Conservation (phyloP, 1,140 invertebrate genomes). For the Atopsyche davidsoni region DNA sequence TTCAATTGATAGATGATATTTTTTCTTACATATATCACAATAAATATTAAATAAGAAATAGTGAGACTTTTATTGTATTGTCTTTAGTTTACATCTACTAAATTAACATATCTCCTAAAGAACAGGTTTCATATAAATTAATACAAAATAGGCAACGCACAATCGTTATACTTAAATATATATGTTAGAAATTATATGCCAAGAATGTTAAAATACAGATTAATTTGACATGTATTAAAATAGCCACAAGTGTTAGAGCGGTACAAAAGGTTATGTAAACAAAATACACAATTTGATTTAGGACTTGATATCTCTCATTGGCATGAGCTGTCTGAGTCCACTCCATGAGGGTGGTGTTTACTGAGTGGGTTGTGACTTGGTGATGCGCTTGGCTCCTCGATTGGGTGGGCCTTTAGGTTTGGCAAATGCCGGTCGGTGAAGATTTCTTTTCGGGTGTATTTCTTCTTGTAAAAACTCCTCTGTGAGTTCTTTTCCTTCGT, state of each 20-base stretch:
- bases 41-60: too few relatives aligned
- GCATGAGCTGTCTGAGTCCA: constrained; percentile 5
- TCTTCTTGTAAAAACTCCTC: constrained; percentile 88
- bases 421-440: constrained; percentile 85
- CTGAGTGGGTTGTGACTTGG: constrained; percentile 55
- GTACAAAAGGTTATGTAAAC: constrained; percentile 12
- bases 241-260: neutral
- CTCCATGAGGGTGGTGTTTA: too few relatives aligned
- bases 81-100: too few relatives aligned
- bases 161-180: neutral
- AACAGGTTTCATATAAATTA: too few relatives aligned
- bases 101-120: too few relatives aligned
- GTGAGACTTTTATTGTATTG: too few relatives aligned
- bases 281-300: constrained; percentile 4
- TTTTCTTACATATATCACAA: too few relatives aligned
- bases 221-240: neutral
- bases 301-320: neutral
- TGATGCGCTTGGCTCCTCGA: constrained; percentile 84
- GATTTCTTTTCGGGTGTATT: constrained; percentile 88
- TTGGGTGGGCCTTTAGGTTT: constrained; percentile 92
- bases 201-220: constrained; percentile 4
- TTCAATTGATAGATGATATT: too few relatives aligned
- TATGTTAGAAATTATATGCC: neutral
- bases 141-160: too few relatives aligned
- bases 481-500: constrained; percentile 80